phyloP scores from a whole-genome alignment of 2,888 invertebrate genomes.

The Catocala sponsa region DNA sequence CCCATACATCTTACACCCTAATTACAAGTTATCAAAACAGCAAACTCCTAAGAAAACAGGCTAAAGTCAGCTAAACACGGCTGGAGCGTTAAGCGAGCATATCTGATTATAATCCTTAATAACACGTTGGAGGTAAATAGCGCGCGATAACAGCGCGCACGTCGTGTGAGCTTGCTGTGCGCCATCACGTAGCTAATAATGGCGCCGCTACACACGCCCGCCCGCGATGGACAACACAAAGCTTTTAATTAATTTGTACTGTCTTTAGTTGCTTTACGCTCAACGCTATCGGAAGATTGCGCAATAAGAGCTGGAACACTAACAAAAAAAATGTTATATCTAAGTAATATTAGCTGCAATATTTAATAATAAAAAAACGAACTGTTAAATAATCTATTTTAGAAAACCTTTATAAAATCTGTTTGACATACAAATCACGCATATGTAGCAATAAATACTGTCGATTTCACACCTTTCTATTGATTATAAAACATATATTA shows the following conservation, averaged over 20 bases:
- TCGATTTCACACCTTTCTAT: too few species aligned
- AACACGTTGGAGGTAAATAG: slow-evolving; percentile 64
- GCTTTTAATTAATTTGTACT: not conserved
- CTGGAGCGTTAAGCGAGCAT: slow-evolving; percentile 53
- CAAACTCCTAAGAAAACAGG: slow-evolving; percentile 42
- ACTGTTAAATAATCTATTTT: too few species aligned
- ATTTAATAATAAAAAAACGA: too few species aligned
- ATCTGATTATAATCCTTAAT: slow-evolving; percentile 73
- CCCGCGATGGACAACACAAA: slow-evolving; percentile 8
- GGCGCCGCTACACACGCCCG: slow-evolving; percentile 50
- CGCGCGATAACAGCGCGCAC: slow-evolving; percentile 59
- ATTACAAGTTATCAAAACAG: slow-evolving; percentile 48
- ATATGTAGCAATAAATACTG: too few species aligned
- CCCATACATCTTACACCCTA: slow-evolving; percentile 34
- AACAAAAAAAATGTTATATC: too few species aligned
- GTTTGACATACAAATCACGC: too few species aligned
- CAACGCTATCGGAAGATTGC: too few species aligned
- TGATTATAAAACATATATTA: too few species aligned
- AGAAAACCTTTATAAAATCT: too few species aligned
- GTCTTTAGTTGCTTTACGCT: not conserved
- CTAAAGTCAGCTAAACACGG: slow-evolving; percentile 52
- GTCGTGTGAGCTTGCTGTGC: slow-evolving; percentile 45
- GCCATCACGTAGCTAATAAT: slow-evolving; percentile 66
- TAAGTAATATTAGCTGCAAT: too few species aligned
- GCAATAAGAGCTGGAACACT: too few species aligned